phyloP scores from a whole-genome alignment of 2,113 vertebrate genomes.

The Dicerorhinus sumatrensis region DNA sequence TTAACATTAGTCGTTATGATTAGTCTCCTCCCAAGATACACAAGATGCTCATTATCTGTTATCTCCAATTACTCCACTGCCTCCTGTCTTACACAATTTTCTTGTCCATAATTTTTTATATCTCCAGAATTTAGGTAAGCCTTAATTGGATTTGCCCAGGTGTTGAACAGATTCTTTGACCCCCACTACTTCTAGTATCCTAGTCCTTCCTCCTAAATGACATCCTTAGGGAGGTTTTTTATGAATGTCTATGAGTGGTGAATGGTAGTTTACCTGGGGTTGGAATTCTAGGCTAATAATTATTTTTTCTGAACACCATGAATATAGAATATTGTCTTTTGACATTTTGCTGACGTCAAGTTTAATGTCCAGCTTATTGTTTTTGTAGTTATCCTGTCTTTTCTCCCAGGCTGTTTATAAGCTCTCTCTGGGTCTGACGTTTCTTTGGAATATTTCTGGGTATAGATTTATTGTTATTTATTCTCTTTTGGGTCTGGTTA shows the following conservation, averaged over 20 bases:
- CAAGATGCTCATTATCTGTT: neutral
- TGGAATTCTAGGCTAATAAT: neutral
- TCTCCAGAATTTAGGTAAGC: neutral
- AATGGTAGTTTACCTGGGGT: neutral
- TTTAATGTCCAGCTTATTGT: neutral
- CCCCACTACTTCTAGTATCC: neutral
- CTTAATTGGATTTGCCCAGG: neutral
- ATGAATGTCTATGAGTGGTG: neutral
- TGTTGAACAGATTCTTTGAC: neutral
- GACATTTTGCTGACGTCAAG: neutral
- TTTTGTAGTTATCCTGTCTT: neutral
- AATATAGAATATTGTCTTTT: neutral
- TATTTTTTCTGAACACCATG: neutral
- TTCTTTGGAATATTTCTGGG: neutral
- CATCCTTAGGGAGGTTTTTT: neutral
- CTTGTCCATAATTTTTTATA: neutral
- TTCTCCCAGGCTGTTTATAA: neutral
- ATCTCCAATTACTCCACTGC: neutral
- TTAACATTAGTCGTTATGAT: neutral
- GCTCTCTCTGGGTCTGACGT: neutral
- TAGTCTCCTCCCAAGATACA: neutral
- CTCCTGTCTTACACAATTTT: neutral
- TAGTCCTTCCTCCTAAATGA: neutral
- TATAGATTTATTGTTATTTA: neutral
- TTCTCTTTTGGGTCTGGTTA: neutral